Evolutionary conservation across 2,797 vertebrate genomes (phyloP).

Genomic region (Acrossocheilus wenchowensis): DNA sequence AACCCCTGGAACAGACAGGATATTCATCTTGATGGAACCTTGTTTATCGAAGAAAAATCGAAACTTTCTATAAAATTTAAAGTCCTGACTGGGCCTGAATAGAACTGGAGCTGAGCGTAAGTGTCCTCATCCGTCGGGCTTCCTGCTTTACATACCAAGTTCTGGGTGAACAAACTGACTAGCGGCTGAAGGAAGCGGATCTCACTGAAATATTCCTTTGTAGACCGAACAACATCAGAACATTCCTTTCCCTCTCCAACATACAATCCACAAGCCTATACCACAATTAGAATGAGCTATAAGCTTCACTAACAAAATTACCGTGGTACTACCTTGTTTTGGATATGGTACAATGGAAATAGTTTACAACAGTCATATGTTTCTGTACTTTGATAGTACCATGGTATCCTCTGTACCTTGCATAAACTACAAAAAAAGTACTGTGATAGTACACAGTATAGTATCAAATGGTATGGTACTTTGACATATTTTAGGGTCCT

Average conservation of each 20-base stretch:
- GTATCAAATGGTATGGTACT: neutral
- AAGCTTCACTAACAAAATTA: neutral
- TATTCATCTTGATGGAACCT: neutral
- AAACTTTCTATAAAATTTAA: neutral
- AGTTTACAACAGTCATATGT: no score
- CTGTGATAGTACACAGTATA: neutral
- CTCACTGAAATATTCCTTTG: slow-evolving; percentile 33
- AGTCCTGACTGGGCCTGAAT: neutral
- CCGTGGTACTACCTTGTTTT: neutral
- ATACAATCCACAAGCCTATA: neutral
- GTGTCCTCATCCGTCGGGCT: slow-evolving; percentile 4
- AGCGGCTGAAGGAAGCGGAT: slow-evolving; percentile 4
- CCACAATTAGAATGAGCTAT: neutral
- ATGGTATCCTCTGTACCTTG: neutral
- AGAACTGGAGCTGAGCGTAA: neutral
- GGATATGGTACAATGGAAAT: neutral
- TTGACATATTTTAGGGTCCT: neutral
- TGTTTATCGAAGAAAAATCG: neutral
- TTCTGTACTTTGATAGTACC: neutral
- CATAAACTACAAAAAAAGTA: neutral
- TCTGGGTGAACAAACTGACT: slow-evolving; percentile 26
- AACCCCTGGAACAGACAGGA: neutral
- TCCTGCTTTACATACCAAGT: slow-evolving; percentile 39
- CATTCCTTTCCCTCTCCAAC: slow-evolving; percentile 1
- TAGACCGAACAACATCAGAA: neutral